A percentile compares a stretch with the other conserved stretches of the same genome.
Conservation (phyloP, 2,888 invertebrate species). For the Drosophila bunnanda region DNA sequence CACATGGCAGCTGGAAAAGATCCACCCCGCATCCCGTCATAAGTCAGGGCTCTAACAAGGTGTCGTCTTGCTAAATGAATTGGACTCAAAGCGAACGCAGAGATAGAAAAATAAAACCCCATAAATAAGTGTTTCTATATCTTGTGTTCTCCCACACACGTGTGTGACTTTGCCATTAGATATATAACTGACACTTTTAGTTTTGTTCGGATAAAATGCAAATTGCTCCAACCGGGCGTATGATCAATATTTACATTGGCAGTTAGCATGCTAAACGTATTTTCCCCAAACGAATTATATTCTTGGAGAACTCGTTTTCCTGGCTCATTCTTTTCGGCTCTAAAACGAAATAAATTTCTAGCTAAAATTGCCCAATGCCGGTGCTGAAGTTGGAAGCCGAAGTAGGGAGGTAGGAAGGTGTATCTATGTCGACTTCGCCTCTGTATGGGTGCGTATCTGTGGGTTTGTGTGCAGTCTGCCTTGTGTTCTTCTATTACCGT, state of each 20-base stretch:
- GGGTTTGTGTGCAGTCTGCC: conserved; percentile 16
- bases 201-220: conserved; percentile 65
- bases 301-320: conserved; percentile 45
- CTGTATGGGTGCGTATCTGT: conserved; percentile 4
- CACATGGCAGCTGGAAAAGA: conserved; percentile 17
- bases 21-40: conserved; percentile 26
- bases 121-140: conserved; percentile 47
- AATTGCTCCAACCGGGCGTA: conserved; percentile 65
- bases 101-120: conserved; percentile 18
- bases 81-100: conserved; percentile 42
- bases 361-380: conserved; percentile 65
- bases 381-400: conserved; percentile 3
- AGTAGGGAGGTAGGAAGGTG: conserved; percentile 7
- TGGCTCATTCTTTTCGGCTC: conserved; percentile 8
- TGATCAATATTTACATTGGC: conserved; percentile 64
- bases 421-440: conserved; percentile 15
- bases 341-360: conserved; percentile 55
- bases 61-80: conserved; percentile 73
- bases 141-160: conserved; percentile 52
- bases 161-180: conserved; percentile 37
- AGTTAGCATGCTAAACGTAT: conserved; percentile 64
- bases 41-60: conserved; percentile 71
- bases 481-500: conserved; percentile 66
- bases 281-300: conserved; percentile 8
- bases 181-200: conserved; percentile 69